Evolutionary conservation across 2,797 vertebrate genomes (phyloP).

Genomic region (Cyclura pinguis): DNA sequence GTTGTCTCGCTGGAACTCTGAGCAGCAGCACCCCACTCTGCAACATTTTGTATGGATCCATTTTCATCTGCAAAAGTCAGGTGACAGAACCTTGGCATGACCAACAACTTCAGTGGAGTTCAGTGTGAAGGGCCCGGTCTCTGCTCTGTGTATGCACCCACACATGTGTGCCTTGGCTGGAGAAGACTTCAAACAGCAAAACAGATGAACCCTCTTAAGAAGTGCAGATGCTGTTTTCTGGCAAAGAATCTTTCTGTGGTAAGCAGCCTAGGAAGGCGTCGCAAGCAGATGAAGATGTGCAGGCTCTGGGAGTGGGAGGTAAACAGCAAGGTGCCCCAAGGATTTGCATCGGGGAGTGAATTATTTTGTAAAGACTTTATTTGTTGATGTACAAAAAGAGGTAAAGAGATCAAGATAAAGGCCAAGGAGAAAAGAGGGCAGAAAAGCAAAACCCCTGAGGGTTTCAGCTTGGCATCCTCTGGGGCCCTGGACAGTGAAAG

Average conservation of each 20-base stretch:
- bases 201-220: conserved; percentile 30
- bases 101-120: background rate
- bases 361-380: background rate
- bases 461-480: no score
- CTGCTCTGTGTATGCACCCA: background rate
- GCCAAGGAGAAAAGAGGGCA: background rate
- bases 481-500: no score
- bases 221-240: conserved; percentile 35
- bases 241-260: conserved; percentile 16
- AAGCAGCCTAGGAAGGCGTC: background rate
- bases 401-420: background rate
- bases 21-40: background rate
- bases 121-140: background rate
- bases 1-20: background rate
- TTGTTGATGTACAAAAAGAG: background rate
- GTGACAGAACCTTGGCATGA: background rate
- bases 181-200: conserved; percentile 1
- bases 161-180: background rate
- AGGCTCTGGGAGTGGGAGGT: background rate
- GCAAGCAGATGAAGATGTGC: background rate
- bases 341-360: background rate
- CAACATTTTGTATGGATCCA: background rate
- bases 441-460: background rate
- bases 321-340: background rate
- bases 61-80: background rate